A percentile compares a stretch with the other conserved stretches of the same genome.
Conservation (phyloP, 2,113 vertebrate genomes). For the Hippocampus comes region DNA sequence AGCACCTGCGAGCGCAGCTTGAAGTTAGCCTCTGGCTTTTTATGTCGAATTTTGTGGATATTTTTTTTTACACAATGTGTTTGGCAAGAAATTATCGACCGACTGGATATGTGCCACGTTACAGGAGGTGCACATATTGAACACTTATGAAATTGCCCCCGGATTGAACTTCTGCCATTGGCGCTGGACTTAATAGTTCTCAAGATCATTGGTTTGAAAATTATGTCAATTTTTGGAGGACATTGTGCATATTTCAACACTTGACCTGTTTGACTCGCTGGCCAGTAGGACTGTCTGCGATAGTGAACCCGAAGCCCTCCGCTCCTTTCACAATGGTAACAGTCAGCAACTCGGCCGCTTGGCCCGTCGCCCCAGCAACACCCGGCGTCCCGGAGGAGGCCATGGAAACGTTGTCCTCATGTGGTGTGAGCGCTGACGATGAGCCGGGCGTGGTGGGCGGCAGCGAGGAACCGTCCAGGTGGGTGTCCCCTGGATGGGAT, state of each 20-base stretch:
- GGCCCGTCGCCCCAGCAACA: conserved; percentile 47
- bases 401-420: conserved; percentile 95
- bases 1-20: conserved; percentile 72
- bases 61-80: no score
- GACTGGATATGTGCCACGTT: no score
- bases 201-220: no score
- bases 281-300: conserved; percentile 96
- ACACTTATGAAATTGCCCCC: no score
- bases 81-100: no score
- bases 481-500: conserved; percentile 88
- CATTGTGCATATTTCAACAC: not conserved
- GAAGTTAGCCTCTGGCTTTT: not conserved
- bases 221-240: no score
- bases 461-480: conserved; percentile 91
- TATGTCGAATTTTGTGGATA: no score
- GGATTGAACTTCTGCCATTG: no score
- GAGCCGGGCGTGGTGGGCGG: conserved; percentile 75
- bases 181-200: no score
- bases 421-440: conserved; percentile 70
- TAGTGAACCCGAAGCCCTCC: conserved; percentile 98
- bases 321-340: conserved; percentile 98
- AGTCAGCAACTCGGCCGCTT: conserved; percentile 88
- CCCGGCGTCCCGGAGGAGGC: conserved; percentile 89
- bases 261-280: conserved; percentile 91
- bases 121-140: no score